A percentile compares a stretch with the other conserved stretches of the same genome.
Conservation (phyloP, 2,113 vertebrate genomes). For the Megalops atlanticus region DNA sequence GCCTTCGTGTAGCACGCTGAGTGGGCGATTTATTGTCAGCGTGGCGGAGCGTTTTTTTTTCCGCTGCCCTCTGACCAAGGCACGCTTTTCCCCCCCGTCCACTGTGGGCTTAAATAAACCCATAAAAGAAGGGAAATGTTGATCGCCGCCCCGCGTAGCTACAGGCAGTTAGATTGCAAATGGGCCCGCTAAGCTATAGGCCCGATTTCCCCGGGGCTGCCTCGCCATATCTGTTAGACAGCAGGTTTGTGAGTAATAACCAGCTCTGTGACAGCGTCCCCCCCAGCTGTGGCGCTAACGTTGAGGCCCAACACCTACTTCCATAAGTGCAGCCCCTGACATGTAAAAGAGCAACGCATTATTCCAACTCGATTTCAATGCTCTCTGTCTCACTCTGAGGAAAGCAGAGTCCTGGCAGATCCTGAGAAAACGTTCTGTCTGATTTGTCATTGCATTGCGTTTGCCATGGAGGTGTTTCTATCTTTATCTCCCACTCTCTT, state of each 20-base stretch:
- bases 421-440: neutral
- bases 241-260: neutral
- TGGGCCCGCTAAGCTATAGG: neutral
- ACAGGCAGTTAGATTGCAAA: neutral
- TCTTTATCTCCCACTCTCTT: neutral
- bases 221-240: neutral
- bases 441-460: neutral
- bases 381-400: neutral
- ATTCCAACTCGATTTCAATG: too few relatives aligned
- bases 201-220: neutral
- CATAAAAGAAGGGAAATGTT: neutral
- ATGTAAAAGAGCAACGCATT: neutral
- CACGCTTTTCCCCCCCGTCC: neutral
- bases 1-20: neutral
- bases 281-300: conserved; percentile 5
- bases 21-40: conserved; percentile 7
- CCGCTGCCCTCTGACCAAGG: neutral
- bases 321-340: neutral
- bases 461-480: neutral
- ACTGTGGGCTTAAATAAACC: neutral
- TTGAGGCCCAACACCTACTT: neutral
- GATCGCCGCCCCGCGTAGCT: neutral
- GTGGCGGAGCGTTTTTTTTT: neutral
- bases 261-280: neutral
- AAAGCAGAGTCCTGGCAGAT: neutral